phyloP scores from a whole-genome alignment of 2,797 vertebrate species.

The Darevskia nairensis region DNA sequence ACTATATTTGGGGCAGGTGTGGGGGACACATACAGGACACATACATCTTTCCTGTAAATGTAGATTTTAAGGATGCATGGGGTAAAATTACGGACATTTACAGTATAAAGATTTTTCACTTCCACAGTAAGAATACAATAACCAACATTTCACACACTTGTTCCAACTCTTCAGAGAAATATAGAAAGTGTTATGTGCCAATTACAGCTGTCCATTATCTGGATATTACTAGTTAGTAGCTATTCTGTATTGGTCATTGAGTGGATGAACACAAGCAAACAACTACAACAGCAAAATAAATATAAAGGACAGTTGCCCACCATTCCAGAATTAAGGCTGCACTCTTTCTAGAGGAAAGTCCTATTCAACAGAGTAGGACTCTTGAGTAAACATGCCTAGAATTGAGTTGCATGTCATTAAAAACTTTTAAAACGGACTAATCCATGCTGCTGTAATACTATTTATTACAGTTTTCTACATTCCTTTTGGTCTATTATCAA shows the following conservation, averaged over 20 bases:
- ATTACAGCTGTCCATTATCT: too few relatives aligned
- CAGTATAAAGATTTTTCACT: neutral
- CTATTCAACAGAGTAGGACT: neutral
- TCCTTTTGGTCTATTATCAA: too few relatives aligned
- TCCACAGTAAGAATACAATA: neutral
- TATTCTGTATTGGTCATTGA: too few relatives aligned
- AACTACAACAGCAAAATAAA: neutral
- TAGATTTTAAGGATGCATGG: neutral
- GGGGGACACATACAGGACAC: neutral
- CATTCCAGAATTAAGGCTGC: neutral
- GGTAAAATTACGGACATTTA: neutral
- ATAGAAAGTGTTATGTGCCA: too few relatives aligned
- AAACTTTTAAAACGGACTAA: neutral
- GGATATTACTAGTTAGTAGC: too few relatives aligned
- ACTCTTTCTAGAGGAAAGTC: neutral
- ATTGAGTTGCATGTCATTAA: neutral
- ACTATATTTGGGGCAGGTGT: too few relatives aligned
- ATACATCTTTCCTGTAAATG: neutral
- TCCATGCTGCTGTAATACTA: too few relatives aligned
- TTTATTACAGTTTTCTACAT: too few relatives aligned
- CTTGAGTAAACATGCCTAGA: neutral
- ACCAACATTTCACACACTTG: neutral
- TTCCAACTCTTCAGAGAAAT: neutral
- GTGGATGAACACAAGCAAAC: neutral
- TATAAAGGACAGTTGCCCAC: neutral